phyloP scores from a whole-genome alignment of 2,113 vertebrate species.

The Platycercus adscitus region DNA sequence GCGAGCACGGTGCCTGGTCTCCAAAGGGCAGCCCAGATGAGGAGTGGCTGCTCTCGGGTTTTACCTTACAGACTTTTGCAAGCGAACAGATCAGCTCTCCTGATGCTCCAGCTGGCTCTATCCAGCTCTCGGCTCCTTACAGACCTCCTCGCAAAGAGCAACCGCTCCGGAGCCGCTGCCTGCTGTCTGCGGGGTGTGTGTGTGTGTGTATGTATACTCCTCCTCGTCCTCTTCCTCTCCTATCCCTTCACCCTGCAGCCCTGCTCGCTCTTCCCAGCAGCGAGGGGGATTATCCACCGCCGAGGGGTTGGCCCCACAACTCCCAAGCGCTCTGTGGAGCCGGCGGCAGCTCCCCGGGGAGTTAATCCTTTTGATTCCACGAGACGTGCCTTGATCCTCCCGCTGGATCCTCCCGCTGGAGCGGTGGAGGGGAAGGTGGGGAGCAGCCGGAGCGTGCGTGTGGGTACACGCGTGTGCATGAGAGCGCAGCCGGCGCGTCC shows the following conservation, averaged over 20 bases:
- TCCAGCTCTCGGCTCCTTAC: neutral
- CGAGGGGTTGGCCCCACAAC: neutral
- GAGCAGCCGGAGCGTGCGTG: neutral
- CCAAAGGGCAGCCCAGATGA: neutral
- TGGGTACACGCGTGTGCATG: neutral
- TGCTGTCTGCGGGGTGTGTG: neutral
- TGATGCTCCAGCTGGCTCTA: neutral
- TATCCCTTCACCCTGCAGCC: neutral
- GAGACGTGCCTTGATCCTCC: neutral
- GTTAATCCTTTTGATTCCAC: constrained; percentile 36
- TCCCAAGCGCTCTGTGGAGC: neutral
- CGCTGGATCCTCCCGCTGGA: neutral
- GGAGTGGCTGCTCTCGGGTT: neutral
- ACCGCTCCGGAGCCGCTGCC: neutral
- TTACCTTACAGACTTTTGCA: constrained; percentile 31
- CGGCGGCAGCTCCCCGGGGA: neutral
- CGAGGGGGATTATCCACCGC: neutral
- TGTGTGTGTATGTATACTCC: neutral
- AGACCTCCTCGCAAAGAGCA: neutral
- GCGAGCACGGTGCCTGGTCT: neutral
- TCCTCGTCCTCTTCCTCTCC: neutral
- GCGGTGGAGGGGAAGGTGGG: neutral
- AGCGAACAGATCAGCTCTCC: neutral
- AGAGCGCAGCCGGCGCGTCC: neutral
- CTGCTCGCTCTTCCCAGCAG: neutral